These are phyloP conservation scores for Drosophila trapezifrons DNA, from an alignment of 1,140 invertebrate species.

Conservation along the genomic window DNA sequence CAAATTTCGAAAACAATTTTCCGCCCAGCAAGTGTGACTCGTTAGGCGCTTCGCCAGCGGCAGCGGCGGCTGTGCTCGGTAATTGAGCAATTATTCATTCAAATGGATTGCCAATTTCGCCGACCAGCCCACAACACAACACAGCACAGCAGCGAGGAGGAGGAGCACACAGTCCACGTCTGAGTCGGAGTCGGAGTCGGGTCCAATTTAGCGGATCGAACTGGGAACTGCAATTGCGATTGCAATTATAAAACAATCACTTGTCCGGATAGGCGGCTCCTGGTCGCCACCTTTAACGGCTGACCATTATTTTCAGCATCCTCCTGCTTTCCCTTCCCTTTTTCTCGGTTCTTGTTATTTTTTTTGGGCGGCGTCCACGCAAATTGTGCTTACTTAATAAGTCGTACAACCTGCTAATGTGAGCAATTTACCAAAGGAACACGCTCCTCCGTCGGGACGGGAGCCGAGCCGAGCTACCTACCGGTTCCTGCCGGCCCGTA, in stretches of 20 bases:
- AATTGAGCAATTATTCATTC: conserved; percentile 84
- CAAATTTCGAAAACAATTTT: conserved; percentile 73
- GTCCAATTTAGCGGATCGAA: conserved; percentile 79
- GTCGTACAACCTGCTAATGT: conserved; percentile 84
- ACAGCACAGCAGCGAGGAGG: conserved; percentile 6
- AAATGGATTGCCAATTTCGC: conserved; percentile 82
- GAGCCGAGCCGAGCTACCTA: conserved; percentile 26
- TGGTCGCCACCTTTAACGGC: conserved; percentile 78
- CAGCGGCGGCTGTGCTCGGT: conserved; percentile 57
- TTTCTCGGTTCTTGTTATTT: neutral
- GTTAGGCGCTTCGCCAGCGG: conserved; percentile 64
- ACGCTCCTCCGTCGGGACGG: conserved; percentile 42
- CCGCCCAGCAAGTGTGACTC: conserved; percentile 67
- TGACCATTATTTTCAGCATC: conserved; percentile 72
- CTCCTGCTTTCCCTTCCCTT: conserved; percentile 3
- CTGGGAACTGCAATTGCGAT: conserved; percentile 78
- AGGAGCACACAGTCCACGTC: conserved; percentile 1
- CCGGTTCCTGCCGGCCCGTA: conserved; percentile 14
- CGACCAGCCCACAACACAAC: conserved; percentile 53
- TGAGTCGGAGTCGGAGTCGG: conserved; percentile 9
- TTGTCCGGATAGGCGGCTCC: conserved; percentile 75
- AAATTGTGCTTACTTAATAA: conserved; percentile 84
- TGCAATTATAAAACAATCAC: conserved; percentile 84
- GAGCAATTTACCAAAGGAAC: conserved; percentile 83
- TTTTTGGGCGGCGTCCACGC: conserved; percentile 79